These are phyloP conservation scores for Trichopoda pennipes DNA, from an alignment of 2,888 invertebrate species.

Conservation along the genomic window DNA sequence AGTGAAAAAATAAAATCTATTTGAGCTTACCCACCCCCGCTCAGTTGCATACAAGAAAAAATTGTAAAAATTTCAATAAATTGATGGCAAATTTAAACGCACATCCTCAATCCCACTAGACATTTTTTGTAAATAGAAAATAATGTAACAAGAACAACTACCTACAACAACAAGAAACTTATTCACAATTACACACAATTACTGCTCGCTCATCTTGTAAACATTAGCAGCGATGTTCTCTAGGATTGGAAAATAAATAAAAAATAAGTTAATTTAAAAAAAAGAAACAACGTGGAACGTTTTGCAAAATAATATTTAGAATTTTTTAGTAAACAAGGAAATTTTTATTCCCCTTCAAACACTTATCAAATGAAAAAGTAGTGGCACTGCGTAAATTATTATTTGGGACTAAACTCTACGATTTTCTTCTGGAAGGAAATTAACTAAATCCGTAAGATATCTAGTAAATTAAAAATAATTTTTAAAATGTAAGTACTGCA, in stretches of 20 bases:
- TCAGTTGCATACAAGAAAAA: not conserved
- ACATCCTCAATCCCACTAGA: slow-evolving; percentile 26
- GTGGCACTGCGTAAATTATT: too few relatives aligned
- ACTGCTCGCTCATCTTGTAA: slow-evolving; percentile 18
- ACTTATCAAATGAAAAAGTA: too few relatives aligned
- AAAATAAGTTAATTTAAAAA: too few relatives aligned
- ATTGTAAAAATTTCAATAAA: slow-evolving; percentile 10
- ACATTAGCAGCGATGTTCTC: slow-evolving; percentile 41
- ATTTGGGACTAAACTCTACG: too few relatives aligned
- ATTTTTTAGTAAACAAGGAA: too few relatives aligned
- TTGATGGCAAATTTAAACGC: slow-evolving; percentile 44
- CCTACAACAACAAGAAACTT: not conserved
- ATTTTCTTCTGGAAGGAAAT: too few relatives aligned
- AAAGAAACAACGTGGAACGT: too few relatives aligned
- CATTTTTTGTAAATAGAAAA: not conserved
- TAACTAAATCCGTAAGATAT: too few relatives aligned
- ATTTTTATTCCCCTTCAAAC: too few relatives aligned
- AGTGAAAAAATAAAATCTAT: slow-evolving; percentile 14
- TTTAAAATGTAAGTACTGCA: too few relatives aligned
- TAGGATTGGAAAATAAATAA: not conserved
- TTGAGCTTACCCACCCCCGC: not conserved
- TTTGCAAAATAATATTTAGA: too few relatives aligned
- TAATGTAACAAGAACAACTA: not conserved
- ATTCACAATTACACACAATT: slow-evolving; percentile 29
- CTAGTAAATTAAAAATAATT: too few relatives aligned